phyloP scores from a whole-genome alignment of 1,140 invertebrate species.

The Sinella curviseta region DNA sequence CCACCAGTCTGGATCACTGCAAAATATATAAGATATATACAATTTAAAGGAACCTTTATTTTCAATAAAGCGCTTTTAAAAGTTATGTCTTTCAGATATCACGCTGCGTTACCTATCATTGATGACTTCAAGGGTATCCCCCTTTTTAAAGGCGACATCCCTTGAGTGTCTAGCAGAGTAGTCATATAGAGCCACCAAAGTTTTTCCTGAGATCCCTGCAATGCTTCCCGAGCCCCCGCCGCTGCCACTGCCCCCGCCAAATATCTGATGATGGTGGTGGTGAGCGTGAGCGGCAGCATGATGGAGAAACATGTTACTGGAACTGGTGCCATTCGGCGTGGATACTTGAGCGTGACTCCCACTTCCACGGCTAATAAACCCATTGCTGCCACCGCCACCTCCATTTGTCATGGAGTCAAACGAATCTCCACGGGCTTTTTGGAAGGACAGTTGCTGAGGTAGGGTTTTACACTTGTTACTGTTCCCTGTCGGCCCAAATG shows the following conservation, averaged over 20 bases:
- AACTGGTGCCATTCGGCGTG: slow-evolving; percentile 46
- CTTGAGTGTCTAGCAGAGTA: slow-evolving; percentile 86
- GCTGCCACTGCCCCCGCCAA: not conserved
- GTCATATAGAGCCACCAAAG: slow-evolving; percentile 86
- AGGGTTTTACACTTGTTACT: slow-evolving; percentile 49
- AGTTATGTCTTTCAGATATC: not conserved
- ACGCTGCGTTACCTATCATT: slow-evolving; percentile 67
- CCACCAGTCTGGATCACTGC: slow-evolving; percentile 87
- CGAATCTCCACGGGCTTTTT: slow-evolving; percentile 45
- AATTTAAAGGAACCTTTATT: slow-evolving; percentile 10
- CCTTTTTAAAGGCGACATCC: slow-evolving; percentile 88
- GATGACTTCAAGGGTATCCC: slow-evolving; percentile 84
- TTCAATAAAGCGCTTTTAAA: not conserved
- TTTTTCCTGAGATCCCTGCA: slow-evolving; percentile 55
- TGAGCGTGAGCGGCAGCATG: not conserved
- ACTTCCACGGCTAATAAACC: slow-evolving; percentile 38
- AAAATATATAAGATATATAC: slow-evolving; percentile 36
- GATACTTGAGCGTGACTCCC: slow-evolving; percentile 39
- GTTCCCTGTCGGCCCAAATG: slow-evolving; percentile 45
- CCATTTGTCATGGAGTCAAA: slow-evolving; percentile 38
- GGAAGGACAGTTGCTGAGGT: slow-evolving; percentile 49
- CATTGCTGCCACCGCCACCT: slow-evolving; percentile 29
- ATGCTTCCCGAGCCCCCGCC: not conserved
- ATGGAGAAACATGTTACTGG: slow-evolving; percentile 38
- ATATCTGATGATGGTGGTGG: too few relatives aligned